Evolutionary conservation across 1,140 invertebrate genomes (phyloP).

Genomic region (Odontomachus brunneus): DNA sequence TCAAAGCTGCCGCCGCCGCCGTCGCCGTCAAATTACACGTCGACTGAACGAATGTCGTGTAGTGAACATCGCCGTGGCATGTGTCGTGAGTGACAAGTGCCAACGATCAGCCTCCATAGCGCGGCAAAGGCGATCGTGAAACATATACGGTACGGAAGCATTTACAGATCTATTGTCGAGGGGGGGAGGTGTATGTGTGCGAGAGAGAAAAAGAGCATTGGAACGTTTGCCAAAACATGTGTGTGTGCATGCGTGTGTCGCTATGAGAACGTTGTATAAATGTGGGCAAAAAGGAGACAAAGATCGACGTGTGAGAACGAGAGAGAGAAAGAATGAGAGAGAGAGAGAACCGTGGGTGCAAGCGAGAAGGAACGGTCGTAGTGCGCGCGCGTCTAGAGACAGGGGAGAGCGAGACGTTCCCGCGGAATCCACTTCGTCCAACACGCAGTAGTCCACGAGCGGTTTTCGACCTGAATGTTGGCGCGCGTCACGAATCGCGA

Average conservation of each 20-base stretch:
- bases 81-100: slow-evolving; percentile 70
- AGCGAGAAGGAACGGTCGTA: slow-evolving; percentile 45
- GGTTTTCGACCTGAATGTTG: slow-evolving; percentile 43
- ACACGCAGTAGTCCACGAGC: slow-evolving; percentile 56
- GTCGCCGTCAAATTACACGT: slow-evolving; percentile 43
- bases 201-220: background rate
- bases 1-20: slow-evolving; percentile 60
- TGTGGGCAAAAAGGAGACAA: slow-evolving; percentile 60
- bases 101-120: slow-evolving; percentile 74
- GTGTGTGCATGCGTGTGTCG: slow-evolving; percentile 31
- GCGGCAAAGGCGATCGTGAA: slow-evolving; percentile 72
- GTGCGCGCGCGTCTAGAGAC: slow-evolving; percentile 39
- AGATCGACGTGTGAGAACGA: slow-evolving; percentile 55
- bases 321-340: slow-evolving; percentile 4
- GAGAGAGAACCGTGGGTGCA: background rate
- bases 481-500: slow-evolving; percentile 48
- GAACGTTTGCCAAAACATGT: slow-evolving; percentile 10
- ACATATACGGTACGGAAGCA: slow-evolving; percentile 76
- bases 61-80: slow-evolving; percentile 57
- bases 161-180: slow-evolving; percentile 54
- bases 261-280: background rate
- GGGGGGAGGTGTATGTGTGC: slow-evolving; percentile 44
- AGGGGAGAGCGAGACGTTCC: slow-evolving; percentile 63
- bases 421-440: slow-evolving; percentile 67
- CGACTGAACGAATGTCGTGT: slow-evolving; percentile 43